These are phyloP conservation scores for human DNA, from an alignment of 2,113 vertebrate genomes.

Conservation along the genomic window DNA sequence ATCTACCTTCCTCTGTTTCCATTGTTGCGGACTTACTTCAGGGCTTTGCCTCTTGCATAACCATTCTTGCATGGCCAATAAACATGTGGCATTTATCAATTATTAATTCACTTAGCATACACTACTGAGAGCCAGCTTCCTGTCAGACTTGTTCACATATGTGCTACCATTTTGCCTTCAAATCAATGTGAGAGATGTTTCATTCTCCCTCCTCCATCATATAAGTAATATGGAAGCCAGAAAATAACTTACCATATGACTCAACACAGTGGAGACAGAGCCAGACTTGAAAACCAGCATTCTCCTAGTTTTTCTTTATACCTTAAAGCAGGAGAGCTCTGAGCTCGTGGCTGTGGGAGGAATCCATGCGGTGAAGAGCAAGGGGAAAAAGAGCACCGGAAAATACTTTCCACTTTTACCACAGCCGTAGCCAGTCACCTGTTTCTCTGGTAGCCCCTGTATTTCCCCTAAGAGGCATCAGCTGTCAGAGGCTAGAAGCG, in stretches of 20 bases:
- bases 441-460: neutral
- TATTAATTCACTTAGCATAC: neutral
- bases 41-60: neutral
- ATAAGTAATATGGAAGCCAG: neutral
- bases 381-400: neutral
- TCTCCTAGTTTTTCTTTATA: neutral
- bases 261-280: neutral
- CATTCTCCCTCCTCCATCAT: neutral
- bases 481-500: neutral
- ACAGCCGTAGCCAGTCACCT: rapidly evolving
- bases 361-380: neutral
- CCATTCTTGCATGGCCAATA: neutral
- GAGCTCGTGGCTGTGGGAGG: neutral
- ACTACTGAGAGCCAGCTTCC: neutral
- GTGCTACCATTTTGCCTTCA: neutral
- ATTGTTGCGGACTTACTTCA: neutral
- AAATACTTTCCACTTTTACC: too few species aligned
- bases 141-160: neutral
- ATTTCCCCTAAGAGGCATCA: neutral
- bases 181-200: neutral
- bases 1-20: neutral
- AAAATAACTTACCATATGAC: neutral
- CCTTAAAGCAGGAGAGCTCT: neutral
- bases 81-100: neutral
- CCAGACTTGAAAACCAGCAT: neutral